phyloP scores from a whole-genome alignment of 2,113 vertebrate species.

The Solea solea region DNA sequence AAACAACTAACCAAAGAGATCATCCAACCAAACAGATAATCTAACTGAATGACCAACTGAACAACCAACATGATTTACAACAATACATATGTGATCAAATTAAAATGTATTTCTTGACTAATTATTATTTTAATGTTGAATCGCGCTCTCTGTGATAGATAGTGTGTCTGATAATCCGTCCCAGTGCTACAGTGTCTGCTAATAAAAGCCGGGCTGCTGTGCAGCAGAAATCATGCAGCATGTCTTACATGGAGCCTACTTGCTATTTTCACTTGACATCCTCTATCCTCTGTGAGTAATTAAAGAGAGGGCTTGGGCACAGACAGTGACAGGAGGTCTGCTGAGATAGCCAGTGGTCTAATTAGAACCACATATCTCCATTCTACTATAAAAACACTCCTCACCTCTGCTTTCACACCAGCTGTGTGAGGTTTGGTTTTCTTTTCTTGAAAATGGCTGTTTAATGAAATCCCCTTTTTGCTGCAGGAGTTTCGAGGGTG shows the following conservation, averaged over 20 bases:
- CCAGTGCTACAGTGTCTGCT: conserved; percentile 14
- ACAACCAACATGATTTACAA: no score
- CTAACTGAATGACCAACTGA: no score
- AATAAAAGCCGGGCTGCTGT: conserved; percentile 30
- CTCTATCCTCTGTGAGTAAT: conserved; percentile 72
- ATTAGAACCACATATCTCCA: conserved; percentile 72
- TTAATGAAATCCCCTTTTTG: conserved; percentile 42
- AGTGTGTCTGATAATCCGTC: conserved; percentile 31
- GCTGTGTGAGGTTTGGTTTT: conserved; percentile 24
- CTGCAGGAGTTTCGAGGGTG: conserved; percentile 36
- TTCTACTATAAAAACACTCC: conserved; percentile 59
- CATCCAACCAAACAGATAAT: no score
- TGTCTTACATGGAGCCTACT: conserved; percentile 53
- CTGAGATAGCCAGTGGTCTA: conserved; percentile 73
- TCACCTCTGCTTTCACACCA: conserved; percentile 54
- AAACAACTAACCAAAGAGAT: no score
- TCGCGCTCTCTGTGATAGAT: conserved; percentile 39
- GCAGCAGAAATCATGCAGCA: conserved; percentile 57
- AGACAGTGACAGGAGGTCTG: conserved; percentile 68
- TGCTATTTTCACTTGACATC: conserved; percentile 72
- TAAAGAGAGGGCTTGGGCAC: conserved; percentile 64
- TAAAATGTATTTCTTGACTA: no score
- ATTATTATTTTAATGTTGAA: neutral
- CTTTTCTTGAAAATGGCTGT: conserved; percentile 46
- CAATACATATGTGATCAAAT: no score